Base-by-base conservation (phyloP, 2,797 vertebrate species). In the Anas georgica region DNA sequence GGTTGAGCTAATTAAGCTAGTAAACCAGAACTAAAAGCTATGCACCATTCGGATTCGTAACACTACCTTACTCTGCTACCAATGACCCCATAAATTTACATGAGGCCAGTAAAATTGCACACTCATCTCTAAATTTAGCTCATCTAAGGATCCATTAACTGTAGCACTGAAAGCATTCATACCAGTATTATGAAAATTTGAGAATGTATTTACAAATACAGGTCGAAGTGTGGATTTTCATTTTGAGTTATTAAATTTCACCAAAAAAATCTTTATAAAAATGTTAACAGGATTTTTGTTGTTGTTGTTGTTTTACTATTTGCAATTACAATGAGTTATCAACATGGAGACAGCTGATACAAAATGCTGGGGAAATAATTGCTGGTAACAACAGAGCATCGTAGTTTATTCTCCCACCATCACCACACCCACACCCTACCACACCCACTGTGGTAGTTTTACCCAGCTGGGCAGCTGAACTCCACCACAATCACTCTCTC, bases 301-400 rank as follows among this genome's bases (percentile, higher is more conserved):
- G 23, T 52, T 52, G 20, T 59, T 76, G 23, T 52, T 52, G 20
- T 59, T 76, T 89, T 37, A 46, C 15, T 13, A 20, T 75, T 78
- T 78, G 18, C n/a, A 56, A 14, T 5, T 1, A 39, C 14, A 35
- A 23, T 58, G 68, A 63, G 20, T 1, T 23, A 13, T 46, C 50
- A 86, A 18, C 10, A 33, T 16, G 22, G 29, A 13, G 16, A 29
- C 4, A 68, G 18, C 3, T 9, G 10, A 37, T 17, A 35, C 12
- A 66, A 9, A 33, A 50, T 1, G 1, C 20, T 7, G 26, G 3
- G 9, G 12, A 46, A 63, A 22, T 0, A 43, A n/a, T 3, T 31
- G 13, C n/a, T 55, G 35, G 45, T 18, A 48, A 29, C 5, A 31
- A 13, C 54, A 9, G 4, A 60, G 8, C 5, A 35, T 7, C 13